phyloP scores from a whole-genome alignment of 30 jellyfish, hydroid and myxozoan species.

The Rhopilema esculentum region DNA sequence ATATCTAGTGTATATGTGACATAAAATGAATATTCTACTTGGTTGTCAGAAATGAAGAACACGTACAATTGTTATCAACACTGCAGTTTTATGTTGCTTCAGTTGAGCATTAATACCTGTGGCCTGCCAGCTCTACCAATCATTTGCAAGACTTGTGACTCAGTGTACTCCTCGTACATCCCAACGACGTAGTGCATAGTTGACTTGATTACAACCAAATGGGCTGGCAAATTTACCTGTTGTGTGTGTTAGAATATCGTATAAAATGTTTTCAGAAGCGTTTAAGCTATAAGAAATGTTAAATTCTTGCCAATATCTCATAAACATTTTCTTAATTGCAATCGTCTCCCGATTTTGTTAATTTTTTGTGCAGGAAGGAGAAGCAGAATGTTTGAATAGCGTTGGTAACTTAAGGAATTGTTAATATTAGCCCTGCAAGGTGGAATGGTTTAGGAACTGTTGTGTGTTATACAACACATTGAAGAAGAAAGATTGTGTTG shows the following conservation, averaged over 20 bases:
- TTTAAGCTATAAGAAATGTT: not conserved
- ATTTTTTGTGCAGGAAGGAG: no score
- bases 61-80: no score
- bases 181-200: conserved; percentile 97
- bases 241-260: not conserved
- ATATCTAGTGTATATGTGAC: no score
- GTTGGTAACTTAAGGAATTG: no score
- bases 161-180: conserved; percentile 89
- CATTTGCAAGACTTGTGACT: conserved; percentile 98
- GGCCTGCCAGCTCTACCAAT: conserved; percentile 99
- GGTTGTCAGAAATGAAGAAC: no score
- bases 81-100: not conserved
- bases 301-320: not conserved
- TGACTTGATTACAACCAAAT: conserved; percentile 93
- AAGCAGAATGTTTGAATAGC: no score
- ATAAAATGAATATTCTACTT: no score
- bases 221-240: conserved; percentile 99
- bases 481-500: no score
- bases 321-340: not conserved
- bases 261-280: not conserved
- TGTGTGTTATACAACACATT: no score
- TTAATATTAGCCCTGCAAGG: no score
- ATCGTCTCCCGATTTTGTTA: not conserved
- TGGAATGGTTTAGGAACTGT: no score
- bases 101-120: conserved; percentile 66